These are phyloP conservation scores for Enteromius paludinosus DNA, from an alignment of 2,797 vertebrate genomes.

Conservation along the genomic window DNA sequence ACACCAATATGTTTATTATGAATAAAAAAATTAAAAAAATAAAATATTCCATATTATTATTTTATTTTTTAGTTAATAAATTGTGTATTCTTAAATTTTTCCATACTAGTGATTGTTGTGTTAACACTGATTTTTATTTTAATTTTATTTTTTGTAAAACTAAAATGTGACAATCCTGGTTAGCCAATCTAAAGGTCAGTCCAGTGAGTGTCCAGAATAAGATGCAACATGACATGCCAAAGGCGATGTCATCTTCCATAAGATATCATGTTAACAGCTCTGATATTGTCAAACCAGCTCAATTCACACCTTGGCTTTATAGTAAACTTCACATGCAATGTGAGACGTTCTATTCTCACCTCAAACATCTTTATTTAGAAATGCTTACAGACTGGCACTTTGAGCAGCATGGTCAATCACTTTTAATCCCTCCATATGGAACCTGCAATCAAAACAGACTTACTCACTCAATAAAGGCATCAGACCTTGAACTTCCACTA, in stretches of 20 bases:
- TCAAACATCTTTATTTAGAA: constrained; percentile 16
- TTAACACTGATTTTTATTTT: neutral
- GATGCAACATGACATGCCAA: neutral
- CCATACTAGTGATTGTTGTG: neutral
- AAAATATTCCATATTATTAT: neutral
- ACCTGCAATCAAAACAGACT: constrained; percentile 22
- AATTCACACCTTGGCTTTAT: constrained; percentile 4
- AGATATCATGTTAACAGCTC: neutral
- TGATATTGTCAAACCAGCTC: neutral
- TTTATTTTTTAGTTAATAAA: neutral
- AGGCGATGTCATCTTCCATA: constrained; percentile 10
- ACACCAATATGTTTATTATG: neutral
- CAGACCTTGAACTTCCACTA: neutral
- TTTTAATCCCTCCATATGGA: constrained; percentile 41
- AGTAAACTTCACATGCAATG: constrained; percentile 5
- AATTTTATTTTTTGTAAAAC: neutral
- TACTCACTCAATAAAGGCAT: neutral
- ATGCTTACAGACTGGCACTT: neutral
- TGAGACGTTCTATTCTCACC: neutral
- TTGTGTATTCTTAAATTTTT: neutral
- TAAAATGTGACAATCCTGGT: neutral
- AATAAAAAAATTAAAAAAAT: neutral
- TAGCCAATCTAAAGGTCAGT: neutral
- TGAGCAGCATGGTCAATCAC: constrained; percentile 17
- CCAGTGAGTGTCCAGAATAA: constrained; percentile 6